Evolutionary conservation across 2,888 invertebrate genomes (phyloP).

Genomic region (Erebia epiphron): DNA sequence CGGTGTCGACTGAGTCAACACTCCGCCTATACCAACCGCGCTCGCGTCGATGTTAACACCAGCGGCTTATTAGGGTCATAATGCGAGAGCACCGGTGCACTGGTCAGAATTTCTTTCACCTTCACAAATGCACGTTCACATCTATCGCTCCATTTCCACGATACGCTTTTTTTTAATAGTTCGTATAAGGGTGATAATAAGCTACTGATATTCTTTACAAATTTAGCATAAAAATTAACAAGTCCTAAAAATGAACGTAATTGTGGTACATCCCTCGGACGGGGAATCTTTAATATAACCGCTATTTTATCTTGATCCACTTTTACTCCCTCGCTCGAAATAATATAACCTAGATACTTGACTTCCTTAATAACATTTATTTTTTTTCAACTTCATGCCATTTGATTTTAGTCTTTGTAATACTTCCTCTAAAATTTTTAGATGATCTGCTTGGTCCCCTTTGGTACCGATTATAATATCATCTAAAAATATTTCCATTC

Average conservation of each 20-base stretch:
- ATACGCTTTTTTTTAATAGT: too few relatives aligned
- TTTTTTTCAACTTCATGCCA: conserved; percentile 1
- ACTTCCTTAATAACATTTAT: conserved; percentile 3
- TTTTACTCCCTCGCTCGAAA: too few relatives aligned
- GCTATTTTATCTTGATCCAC: too few relatives aligned
- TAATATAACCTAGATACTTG: too few relatives aligned
- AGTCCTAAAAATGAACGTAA: too few relatives aligned
- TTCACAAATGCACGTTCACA: too few relatives aligned
- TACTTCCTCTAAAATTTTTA: not conserved
- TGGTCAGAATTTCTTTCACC: not conserved
- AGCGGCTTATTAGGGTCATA: not conserved
- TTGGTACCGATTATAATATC: not conserved
- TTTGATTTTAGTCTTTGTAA: not conserved
- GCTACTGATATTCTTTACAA: too few relatives aligned
- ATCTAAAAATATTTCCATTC: not conserved
- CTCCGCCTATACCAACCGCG: not conserved
- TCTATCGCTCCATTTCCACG: too few relatives aligned
- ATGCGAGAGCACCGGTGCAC: not conserved
- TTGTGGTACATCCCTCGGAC: too few relatives aligned
- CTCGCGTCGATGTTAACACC: not conserved
- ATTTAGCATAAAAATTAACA: too few relatives aligned
- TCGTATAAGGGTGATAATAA: too few relatives aligned
- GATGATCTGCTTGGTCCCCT: not conserved
- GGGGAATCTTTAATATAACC: too few relatives aligned
- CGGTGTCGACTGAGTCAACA: not conserved